phyloP scores from a whole-genome alignment of 2,888 invertebrate genomes.

The Orthosia gothica region DNA sequence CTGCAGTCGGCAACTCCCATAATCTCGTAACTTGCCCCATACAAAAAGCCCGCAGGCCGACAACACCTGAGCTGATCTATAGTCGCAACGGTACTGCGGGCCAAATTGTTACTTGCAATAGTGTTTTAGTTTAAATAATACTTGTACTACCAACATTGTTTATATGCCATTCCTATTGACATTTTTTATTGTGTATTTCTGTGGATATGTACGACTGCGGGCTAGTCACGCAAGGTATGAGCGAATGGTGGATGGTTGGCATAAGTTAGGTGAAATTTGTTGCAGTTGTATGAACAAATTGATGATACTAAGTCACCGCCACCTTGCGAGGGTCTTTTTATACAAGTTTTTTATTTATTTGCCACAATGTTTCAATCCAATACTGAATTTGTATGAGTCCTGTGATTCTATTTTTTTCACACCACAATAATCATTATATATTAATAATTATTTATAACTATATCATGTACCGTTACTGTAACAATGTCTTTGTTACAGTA shows the following conservation, averaged over 20 bases:
- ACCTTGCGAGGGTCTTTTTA: background rate
- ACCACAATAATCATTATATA: too few relatives aligned
- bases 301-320: background rate
- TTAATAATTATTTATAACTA: too few relatives aligned
- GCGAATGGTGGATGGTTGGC: slow-evolving; percentile 1
- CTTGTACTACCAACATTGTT: slow-evolving; percentile 62
- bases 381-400: too few relatives aligned
- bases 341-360: too few relatives aligned
- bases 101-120: slow-evolving; percentile 89
- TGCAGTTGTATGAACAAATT: slow-evolving; percentile 12
- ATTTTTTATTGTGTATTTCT: slow-evolving; percentile 52
- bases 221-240: slow-evolving; percentile 36
- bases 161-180: slow-evolving; percentile 59
- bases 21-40: slow-evolving; percentile 71
- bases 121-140: slow-evolving; percentile 81
- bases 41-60: slow-evolving; percentile 84
- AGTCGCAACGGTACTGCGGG: slow-evolving; percentile 88
- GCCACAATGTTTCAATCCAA: background rate
- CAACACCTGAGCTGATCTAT: slow-evolving; percentile 90
- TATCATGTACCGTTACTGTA: too few relatives aligned
- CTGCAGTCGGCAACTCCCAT: background rate
- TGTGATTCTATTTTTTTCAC: too few relatives aligned
- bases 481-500: too few relatives aligned
- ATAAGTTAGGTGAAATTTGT: background rate
- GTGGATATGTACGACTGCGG: slow-evolving; percentile 20